A percentile compares a stretch with the other conserved stretches of the same genome.
These are phyloP conservation scores for Holothuria glaberrima DNA, from an alignment of 35 echinoderm and acorn worm species.

Conservation along the genomic window DNA sequence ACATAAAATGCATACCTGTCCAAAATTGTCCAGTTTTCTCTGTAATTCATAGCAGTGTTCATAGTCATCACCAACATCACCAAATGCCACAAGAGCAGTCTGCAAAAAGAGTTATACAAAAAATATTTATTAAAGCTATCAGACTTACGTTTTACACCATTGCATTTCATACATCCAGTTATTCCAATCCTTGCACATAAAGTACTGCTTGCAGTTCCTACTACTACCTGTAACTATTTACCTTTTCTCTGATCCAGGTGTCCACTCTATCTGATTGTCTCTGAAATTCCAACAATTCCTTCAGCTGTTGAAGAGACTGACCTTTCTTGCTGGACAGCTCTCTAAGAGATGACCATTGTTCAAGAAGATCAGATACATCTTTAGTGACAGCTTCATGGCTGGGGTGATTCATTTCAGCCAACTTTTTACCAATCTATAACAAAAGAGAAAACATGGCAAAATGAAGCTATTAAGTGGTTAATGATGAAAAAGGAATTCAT, in stretches of 20 bases:
- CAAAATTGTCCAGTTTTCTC: slow-evolving; percentile 92
- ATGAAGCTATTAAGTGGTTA: no score
- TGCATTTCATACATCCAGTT: neutral
- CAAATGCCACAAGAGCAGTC: slow-evolving; percentile 76
- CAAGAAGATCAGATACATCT: slow-evolving; percentile 60
- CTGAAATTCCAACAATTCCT: slow-evolving; percentile 86
- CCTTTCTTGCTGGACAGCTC: slow-evolving; percentile 71
- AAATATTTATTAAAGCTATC: neutral
- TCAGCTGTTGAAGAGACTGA: slow-evolving; percentile 81
- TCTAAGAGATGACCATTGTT: slow-evolving; percentile 72
- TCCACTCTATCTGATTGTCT: slow-evolving; percentile 81
- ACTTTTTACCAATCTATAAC: slow-evolving; percentile 16
- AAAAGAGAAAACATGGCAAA: no score
- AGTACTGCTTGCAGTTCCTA: no score
- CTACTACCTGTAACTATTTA: neutral
- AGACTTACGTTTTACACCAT: neutral
- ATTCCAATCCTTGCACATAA: no score
- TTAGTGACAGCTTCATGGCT: neutral
- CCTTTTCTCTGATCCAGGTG: slow-evolving; percentile 92
- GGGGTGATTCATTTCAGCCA: slow-evolving; percentile 1
- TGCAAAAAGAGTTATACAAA: neutral
- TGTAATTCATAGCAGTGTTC: slow-evolving; percentile 89
- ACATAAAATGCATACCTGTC: slow-evolving; percentile 72
- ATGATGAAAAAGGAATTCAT: no score
- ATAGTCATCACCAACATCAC: slow-evolving; percentile 88